These are phyloP conservation scores for Elmis aenea DNA, from an alignment of 2,888 invertebrate genomes.

Conservation along the genomic window DNA sequence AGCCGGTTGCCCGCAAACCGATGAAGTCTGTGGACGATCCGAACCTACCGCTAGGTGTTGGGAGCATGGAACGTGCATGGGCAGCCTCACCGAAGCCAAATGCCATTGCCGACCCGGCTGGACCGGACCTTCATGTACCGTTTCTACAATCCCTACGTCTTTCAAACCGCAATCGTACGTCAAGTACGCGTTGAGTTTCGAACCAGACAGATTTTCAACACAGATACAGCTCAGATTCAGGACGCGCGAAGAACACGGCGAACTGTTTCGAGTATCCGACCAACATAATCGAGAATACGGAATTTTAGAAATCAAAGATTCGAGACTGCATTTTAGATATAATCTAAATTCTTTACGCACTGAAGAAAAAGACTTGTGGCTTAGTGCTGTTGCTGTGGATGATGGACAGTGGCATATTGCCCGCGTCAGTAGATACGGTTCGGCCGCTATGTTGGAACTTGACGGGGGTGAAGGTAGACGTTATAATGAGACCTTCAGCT, in stretches of 20 bases:
- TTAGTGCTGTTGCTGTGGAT: slow-evolving; percentile 84
- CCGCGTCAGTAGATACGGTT: slow-evolving; percentile 84
- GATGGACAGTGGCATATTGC: slow-evolving; percentile 98
- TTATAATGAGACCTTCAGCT: slow-evolving; percentile 88
- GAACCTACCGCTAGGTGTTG: slow-evolving; percentile 82
- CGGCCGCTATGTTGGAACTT: slow-evolving; percentile 84
- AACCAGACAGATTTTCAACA: slow-evolving; percentile 87
- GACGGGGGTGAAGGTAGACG: slow-evolving; percentile 93
- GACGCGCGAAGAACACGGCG: slow-evolving; percentile 88
- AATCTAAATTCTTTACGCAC: slow-evolving; percentile 88
- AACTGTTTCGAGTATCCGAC: slow-evolving; percentile 89
- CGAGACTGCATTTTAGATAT: slow-evolving; percentile 83
- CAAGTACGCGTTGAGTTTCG: slow-evolving; percentile 93
- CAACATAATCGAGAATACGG: slow-evolving; percentile 93
- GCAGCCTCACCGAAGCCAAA: slow-evolving; percentile 79
- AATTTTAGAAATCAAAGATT: slow-evolving; percentile 85
- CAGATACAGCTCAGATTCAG: slow-evolving; percentile 91
- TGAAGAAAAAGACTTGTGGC: slow-evolving; percentile 86
- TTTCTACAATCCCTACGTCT: slow-evolving; percentile 83
- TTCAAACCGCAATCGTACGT: slow-evolving; percentile 93
- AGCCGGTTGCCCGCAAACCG: slow-evolving; percentile 89
- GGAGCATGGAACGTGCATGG: slow-evolving; percentile 93
- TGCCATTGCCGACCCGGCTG: slow-evolving; percentile 96
- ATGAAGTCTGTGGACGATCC: slow-evolving; percentile 84
- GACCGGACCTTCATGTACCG: slow-evolving; percentile 84